Evolutionary conservation across 2,888 invertebrate species (phyloP), one percentile per base, ranked within the genome.

Genomic region (Thereva nobilitata): DNA sequence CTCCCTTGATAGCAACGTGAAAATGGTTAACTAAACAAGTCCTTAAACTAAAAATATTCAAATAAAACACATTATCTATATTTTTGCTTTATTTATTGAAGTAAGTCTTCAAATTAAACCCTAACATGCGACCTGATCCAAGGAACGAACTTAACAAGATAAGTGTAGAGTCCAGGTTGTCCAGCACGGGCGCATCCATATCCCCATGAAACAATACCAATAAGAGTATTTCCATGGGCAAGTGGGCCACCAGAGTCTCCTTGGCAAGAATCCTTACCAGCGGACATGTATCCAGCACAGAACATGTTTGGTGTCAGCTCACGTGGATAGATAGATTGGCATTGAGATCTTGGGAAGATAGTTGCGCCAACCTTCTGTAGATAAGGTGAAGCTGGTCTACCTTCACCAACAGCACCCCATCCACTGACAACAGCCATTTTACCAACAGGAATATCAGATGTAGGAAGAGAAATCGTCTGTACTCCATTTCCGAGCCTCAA

Each of bases 291-390:
- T 5, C 71, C 71, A 41, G 69, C 71, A 44, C 71, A 71, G 2
- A 71, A 34, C 71, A 71, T 71, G 23, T 40, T 50, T 5, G 34
- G 40, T 1, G 67, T 70, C 6, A 59, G 47, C 6, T 44, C 5
- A 40, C 68, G 5, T 1, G 4, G 3, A 40, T 59, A 59, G 6
- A 40, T 80, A 0, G 70, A 64, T 3, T 69, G 71, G 67, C 86
- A 86, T 0, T 73, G 72, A 0, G 72, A 66, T 1, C 79, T 74
- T 67, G 73, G 80, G 1, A 84, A 79, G 72, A 82, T 83, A 0
- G 81, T 79, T 0, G 85, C 78, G n/a, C 77, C 44, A 0, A 82
- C 84, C 57, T 75, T 80, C 76, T 85, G 85, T 3, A 80, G 71
- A 8, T 44, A 53, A 34, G 77, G 73, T 4, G 70, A 66, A 0